Evolutionary conservation across 2,797 vertebrate genomes (phyloP).

Genomic region (Enoplosus armatus): DNA sequence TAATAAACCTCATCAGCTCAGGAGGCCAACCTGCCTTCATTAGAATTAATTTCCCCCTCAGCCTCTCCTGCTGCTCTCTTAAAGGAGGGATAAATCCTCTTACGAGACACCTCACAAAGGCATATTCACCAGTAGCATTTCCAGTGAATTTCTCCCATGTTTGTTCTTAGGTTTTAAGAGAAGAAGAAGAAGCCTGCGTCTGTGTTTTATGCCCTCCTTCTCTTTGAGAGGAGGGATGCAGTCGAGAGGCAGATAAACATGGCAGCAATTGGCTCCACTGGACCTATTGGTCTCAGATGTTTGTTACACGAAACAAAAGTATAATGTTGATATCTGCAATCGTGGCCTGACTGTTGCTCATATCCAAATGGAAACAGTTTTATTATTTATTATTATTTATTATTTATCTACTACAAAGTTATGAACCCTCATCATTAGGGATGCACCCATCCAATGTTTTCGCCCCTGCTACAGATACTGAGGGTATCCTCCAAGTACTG

Average conservation of each 20-base stretch:
- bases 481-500: no score
- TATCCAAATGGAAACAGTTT: neutral
- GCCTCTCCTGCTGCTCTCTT: conserved; percentile 51
- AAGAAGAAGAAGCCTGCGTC: no score
- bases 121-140: conserved; percentile 19
- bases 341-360: neutral
- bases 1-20: conserved; percentile 71
- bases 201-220: conserved; percentile 20
- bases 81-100: conserved; percentile 58
- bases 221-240: conserved; percentile 22
- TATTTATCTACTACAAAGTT: neutral
- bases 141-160: conserved; percentile 29
- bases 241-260: conserved; percentile 26
- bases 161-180: conserved; percentile 40
- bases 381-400: neutral
- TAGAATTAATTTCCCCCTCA: conserved; percentile 63
- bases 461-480: neutral
- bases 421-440: neutral
- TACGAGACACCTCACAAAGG: conserved; percentile 63
- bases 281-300: neutral
- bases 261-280: conserved; percentile 5
- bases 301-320: neutral
- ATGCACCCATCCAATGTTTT: neutral
- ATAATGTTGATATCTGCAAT: neutral
- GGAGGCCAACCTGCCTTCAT: conserved; percentile 61